Percentiles rank a stretch among this genome's conserved stretches.
Conservation (phyloP, 2,113 vertebrate species). For the Orthonyx spaldingii region DNA sequence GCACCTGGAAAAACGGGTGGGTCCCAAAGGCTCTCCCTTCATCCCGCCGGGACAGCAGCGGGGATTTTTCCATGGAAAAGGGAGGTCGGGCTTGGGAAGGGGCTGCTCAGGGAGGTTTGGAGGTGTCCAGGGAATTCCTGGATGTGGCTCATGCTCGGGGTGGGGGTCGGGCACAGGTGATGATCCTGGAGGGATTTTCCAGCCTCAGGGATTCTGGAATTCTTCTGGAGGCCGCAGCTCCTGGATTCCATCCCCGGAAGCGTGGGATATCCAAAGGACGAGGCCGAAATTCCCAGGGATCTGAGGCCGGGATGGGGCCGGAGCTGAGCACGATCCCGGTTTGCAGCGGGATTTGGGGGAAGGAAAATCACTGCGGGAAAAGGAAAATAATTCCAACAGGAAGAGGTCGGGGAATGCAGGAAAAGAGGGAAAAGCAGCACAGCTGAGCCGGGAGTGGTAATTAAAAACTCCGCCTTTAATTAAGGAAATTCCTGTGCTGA, state of each 20-base stretch:
- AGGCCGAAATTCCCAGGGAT: neutral
- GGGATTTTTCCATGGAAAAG: neutral
- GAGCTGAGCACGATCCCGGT: neutral
- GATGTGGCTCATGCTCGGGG: neutral
- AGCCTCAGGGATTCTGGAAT: neutral
- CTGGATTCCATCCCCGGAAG: neutral
- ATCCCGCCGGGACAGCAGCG: neutral
- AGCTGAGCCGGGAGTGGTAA: no score
- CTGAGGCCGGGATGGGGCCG: neutral
- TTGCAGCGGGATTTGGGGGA: neutral
- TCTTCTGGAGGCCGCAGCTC: neutral
- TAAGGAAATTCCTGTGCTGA: neutral
- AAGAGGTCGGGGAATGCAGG: neutral
- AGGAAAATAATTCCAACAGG: neutral
- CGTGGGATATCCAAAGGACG: neutral
- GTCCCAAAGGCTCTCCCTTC: neutral
- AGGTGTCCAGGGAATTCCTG: neutral
- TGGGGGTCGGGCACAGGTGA: neutral
- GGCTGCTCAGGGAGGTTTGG: neutral
- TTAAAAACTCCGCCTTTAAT: neutral
- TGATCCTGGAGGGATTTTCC: neutral
- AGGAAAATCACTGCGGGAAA: neutral
- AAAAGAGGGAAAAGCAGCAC: neutral
- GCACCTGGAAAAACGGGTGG: neutral
- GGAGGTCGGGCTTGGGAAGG: neutral